phyloP scores from a whole-genome alignment of 2,797 vertebrate genomes.

The Manis crassicaudata region DNA sequence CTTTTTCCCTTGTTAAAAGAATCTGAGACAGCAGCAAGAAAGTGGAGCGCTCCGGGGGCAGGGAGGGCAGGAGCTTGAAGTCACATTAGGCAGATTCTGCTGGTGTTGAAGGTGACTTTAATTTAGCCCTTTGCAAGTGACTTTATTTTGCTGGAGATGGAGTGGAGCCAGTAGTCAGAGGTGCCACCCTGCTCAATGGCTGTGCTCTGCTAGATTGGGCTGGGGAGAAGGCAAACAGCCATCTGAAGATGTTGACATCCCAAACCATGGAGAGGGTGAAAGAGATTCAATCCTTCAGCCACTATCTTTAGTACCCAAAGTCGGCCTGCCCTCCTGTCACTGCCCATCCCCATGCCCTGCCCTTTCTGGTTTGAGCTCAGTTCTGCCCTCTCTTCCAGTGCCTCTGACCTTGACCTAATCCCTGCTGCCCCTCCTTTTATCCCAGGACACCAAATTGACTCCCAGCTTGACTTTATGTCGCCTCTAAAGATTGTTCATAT shows the following conservation, averaged over 20 bases:
- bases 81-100: conserved; percentile 58
- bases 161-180: not conserved
- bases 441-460: not conserved
- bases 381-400: not conserved
- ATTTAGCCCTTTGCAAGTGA: conserved; percentile 42
- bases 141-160: conserved; percentile 23
- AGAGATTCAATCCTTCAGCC: not conserved
- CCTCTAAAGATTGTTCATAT: not conserved
- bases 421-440: not conserved
- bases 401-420: not conserved
- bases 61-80: conserved; percentile 13
- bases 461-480: conserved; percentile 9
- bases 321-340: not conserved
- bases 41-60: conserved; percentile 28
- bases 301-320: not conserved
- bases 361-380: not conserved
- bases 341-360: too few species aligned
- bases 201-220: not conserved
- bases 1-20: conserved; percentile 76
- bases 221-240: not conserved
- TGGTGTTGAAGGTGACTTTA: conserved; percentile 54
- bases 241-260: not conserved
- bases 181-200: not conserved
- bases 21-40: conserved; percentile 75
- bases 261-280: not conserved